These are phyloP conservation scores for Noturus placidus DNA, from an alignment of 2,113 vertebrate species.

Conservation along the genomic window DNA sequence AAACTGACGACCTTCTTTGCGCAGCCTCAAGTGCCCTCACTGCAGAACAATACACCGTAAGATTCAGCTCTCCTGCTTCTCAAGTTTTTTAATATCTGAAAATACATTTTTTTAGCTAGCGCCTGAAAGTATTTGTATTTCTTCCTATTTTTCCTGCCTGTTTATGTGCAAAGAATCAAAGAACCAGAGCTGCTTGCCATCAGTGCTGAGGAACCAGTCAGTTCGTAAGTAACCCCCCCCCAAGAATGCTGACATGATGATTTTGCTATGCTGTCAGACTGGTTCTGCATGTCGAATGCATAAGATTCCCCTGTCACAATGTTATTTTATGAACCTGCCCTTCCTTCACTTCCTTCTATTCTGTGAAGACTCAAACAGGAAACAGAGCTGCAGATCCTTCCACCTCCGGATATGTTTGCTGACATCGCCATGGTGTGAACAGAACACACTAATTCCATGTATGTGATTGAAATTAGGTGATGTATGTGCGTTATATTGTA, in stretches of 20 bases:
- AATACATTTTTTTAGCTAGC: neutral
- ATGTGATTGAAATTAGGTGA: neutral
- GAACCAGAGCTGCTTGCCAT: slow-evolving; percentile 21
- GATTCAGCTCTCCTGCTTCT: neutral
- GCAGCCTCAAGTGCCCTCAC: slow-evolving; percentile 49
- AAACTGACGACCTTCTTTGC: slow-evolving; percentile 75
- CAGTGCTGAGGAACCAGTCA: slow-evolving; percentile 46
- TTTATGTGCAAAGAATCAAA: neutral
- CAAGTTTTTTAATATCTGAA: neutral
- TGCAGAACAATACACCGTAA: slow-evolving; percentile 29
- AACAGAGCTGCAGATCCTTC: slow-evolving; percentile 59
- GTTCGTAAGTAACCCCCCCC: slow-evolving; percentile 30
- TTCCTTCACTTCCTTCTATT: slow-evolving; percentile 5
- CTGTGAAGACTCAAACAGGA: slow-evolving; percentile 53
- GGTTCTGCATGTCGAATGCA: slow-evolving; percentile 38
- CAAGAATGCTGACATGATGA: slow-evolving; percentile 30
- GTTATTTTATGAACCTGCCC: neutral
- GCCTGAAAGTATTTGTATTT: neutral
- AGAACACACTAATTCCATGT: slow-evolving; percentile 17
- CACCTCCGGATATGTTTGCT: slow-evolving; percentile 73
- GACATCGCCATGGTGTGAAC: slow-evolving; percentile 49
- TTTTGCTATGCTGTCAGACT: slow-evolving; percentile 48
- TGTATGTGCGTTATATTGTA: neutral
- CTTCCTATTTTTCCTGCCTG: neutral
- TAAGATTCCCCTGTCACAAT: neutral